Percentiles rank a stretch among this genome's conserved stretches.
These are phyloP conservation scores for Copsychus sechellarum DNA, from an alignment of 2,113 vertebrate genomes.

Conservation along the genomic window DNA sequence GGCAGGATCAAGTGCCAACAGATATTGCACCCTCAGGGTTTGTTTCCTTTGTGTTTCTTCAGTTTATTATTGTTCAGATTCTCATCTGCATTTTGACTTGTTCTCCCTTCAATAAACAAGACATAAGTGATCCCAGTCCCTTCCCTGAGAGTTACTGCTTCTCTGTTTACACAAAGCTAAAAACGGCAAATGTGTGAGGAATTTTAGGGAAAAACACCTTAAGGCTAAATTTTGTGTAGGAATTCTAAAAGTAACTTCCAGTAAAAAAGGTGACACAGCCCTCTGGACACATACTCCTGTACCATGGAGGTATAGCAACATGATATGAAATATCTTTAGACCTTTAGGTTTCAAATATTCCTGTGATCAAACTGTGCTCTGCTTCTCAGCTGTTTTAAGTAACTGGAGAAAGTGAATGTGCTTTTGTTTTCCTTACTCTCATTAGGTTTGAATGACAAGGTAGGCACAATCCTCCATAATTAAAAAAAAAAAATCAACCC, in stretches of 20 bases:
- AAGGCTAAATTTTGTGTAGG: not conserved
- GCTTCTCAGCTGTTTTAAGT: not conserved
- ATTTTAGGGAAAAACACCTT: not conserved
- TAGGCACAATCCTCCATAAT: not conserved
- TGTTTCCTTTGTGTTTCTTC: not conserved
- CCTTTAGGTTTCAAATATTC: not conserved
- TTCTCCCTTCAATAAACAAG: not conserved
- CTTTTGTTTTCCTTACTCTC: not conserved
- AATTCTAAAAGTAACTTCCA: not conserved
- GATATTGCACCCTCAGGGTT: not conserved
- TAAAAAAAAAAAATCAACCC: not conserved
- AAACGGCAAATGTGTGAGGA: not conserved
- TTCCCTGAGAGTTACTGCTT: not conserved
- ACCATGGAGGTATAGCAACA: not conserved
- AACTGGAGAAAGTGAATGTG: not conserved
- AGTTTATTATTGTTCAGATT: constrained; percentile 6
- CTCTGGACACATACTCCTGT: not conserved
- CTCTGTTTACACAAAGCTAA: not conserved
- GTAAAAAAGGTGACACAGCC: not conserved
- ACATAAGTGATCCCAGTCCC: not conserved
- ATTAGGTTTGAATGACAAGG: not conserved
- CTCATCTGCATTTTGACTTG: not conserved
- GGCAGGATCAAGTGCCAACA: not conserved
- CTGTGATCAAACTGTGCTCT: not conserved
- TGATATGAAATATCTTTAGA: not conserved